Percentiles rank a stretch among this genome's conserved stretches.
Evolutionary conservation across 2,113 vertebrate genomes (phyloP).

Genomic region (Muscicapa adusta): DNA sequence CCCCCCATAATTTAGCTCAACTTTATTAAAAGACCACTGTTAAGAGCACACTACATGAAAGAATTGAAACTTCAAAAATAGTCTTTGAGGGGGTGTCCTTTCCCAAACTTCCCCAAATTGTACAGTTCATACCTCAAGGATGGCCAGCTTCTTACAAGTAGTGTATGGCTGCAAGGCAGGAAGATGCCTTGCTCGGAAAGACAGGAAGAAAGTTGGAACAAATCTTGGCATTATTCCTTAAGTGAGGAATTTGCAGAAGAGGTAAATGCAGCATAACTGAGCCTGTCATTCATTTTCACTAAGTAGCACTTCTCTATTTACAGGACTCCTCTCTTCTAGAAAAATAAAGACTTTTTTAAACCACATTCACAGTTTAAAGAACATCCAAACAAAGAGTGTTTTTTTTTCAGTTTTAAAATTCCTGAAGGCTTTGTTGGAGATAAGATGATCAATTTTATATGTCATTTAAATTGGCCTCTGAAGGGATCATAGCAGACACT

Average conservation of each 20-base stretch:
- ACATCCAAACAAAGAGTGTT: not conserved
- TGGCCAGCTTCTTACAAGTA: not conserved
- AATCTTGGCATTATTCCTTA: not conserved
- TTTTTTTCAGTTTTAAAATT: not conserved
- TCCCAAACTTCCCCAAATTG: not conserved
- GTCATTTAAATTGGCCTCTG: not conserved
- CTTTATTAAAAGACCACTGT: not conserved
- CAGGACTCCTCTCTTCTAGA: not conserved
- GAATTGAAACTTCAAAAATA: not conserved
- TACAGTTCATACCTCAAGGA: not conserved
- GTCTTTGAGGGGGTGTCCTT: not conserved
- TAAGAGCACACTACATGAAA: not conserved
- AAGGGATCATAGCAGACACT: not conserved
- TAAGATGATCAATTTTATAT: not conserved
- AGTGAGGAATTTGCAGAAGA: not conserved
- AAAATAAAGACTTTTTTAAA: not conserved
- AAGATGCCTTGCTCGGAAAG: not conserved
- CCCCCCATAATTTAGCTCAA: not conserved
- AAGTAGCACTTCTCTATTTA: not conserved
- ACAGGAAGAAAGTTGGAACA: not conserved
- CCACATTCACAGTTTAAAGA: not conserved
- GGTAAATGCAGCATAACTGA: not conserved
- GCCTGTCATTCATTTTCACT: not conserved
- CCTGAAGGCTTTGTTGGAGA: not conserved
- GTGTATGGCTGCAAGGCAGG: not conserved